phyloP scores from a whole-genome alignment of 2,797 vertebrate genomes.

The Gambusia yucatana region DNA sequence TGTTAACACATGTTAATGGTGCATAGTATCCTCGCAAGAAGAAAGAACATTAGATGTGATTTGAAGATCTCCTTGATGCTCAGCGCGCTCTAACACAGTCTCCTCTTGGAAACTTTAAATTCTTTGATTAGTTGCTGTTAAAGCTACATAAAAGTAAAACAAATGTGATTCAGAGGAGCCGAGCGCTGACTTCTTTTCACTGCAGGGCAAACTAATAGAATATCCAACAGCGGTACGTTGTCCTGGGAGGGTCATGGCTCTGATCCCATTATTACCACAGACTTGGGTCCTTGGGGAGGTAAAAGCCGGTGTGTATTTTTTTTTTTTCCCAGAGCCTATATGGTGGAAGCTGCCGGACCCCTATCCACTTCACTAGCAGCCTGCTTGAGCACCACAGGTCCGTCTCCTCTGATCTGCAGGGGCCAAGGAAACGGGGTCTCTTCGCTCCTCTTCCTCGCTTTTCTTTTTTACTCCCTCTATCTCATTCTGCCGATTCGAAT shows the following conservation, averaged over 20 bases:
- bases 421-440: conserved; percentile 81
- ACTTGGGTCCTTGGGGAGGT: conserved; percentile 87
- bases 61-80: conserved; percentile 52
- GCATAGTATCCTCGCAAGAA: conserved; percentile 69
- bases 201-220: conserved; percentile 64
- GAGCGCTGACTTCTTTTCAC: conserved; percentile 52
- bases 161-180: conserved; percentile 55
- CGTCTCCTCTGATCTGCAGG: conserved; percentile 79
- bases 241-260: conserved; percentile 86
- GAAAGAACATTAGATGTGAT: conserved; percentile 69
- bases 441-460: conserved; percentile 68
- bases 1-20: conserved; percentile 69
- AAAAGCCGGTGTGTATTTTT: conserved; percentile 87
- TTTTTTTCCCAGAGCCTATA: conserved; percentile 85
- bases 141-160: conserved; percentile 69
- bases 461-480: conserved; percentile 79
- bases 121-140: conserved; percentile 67
- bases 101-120: conserved; percentile 58
- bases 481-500: conserved; percentile 88
- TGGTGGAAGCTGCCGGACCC: conserved; percentile 79
- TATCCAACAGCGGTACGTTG: conserved; percentile 59
- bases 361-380: conserved; percentile 63
- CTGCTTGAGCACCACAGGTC: conserved; percentile 81
- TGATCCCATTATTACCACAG: conserved; percentile 92
- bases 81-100: conserved; percentile 46